These are phyloP conservation scores for Gadus chalcogrammus DNA, from an alignment of 2,113 vertebrate species.

Conservation along the genomic window DNA sequence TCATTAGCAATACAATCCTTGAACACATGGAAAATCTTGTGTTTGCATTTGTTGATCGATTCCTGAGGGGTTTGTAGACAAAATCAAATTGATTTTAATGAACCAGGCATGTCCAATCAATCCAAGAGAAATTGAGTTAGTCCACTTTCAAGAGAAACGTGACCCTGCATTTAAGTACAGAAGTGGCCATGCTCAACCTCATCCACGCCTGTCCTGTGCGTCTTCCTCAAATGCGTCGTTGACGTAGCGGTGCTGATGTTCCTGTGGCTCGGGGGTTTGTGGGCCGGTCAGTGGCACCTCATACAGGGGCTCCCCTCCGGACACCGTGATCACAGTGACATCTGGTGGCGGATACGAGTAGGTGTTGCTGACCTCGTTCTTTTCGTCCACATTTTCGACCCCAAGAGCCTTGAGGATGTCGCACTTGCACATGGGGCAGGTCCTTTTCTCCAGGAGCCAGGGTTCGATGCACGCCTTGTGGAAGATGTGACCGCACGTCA, in stretches of 20 bases:
- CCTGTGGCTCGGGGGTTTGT: constrained; percentile 60
- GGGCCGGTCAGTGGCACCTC: constrained; percentile 64
- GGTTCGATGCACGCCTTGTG: constrained; percentile 89
- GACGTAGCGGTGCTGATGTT: constrained; percentile 75
- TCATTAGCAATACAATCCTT: constrained; percentile 20
- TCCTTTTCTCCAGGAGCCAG: constrained; percentile 88
- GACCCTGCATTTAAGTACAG: constrained; percentile 25
- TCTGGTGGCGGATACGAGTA: constrained; percentile 35
- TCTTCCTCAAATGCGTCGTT: constrained; percentile 87
- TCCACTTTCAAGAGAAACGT: constrained; percentile 16
- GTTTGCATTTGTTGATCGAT: neutral
- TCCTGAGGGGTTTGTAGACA: neutral
- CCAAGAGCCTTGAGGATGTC: constrained; percentile 89
- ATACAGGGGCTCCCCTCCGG: constrained; percentile 48
- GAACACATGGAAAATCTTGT: constrained; percentile 5
- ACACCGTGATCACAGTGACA: constrained; percentile 58
- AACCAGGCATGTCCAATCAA: neutral
- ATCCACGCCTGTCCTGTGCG: constrained; percentile 6
- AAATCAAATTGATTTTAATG: constrained; percentile 19
- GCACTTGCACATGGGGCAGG: constrained; percentile 92
- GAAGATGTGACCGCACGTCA: constrained; percentile 92
- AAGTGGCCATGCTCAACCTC: constrained; percentile 36
- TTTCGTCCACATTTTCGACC: constrained; percentile 73
- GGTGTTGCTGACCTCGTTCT: constrained; percentile 7
- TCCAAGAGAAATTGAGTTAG: constrained; percentile 10